These are phyloP conservation scores for Lophius piscatorius DNA, from an alignment of 2,113 vertebrate species.

Conservation along the genomic window DNA sequence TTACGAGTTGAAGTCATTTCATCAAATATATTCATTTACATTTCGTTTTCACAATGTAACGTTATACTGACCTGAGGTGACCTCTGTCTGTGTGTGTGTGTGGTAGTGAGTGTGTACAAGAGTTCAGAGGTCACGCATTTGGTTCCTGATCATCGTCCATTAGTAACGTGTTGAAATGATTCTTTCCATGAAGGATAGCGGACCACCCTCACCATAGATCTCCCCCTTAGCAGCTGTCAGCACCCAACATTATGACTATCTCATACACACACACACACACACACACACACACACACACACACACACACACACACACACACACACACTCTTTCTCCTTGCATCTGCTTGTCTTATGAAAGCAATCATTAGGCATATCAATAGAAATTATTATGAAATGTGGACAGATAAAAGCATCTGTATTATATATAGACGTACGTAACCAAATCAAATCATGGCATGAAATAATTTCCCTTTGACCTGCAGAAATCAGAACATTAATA, in stretches of 20 bases:
- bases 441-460: not conserved
- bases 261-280: conserved; percentile 7
- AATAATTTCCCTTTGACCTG: not conserved
- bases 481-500: conserved; percentile 13
- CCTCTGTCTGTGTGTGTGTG: conserved; percentile 19
- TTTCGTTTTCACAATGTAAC: too few species aligned
- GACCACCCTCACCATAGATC: conserved; percentile 38
- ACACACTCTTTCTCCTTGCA: conserved; percentile 5
- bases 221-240: conserved; percentile 52
- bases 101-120: not conserved
- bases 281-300: not conserved
- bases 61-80: conserved; percentile 50
- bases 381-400: conserved; percentile 4
- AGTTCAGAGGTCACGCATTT: conserved; percentile 21
- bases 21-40: too few species aligned
- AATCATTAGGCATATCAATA: conserved; percentile 19
- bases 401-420: not conserved
- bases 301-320: not conserved
- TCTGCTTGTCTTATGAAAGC: conserved; percentile 14
- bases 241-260: conserved; percentile 33
- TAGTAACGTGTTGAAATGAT: conserved; percentile 60
- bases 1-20: too few species aligned
- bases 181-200: conserved; percentile 48
- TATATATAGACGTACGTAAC: too few species aligned
- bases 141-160: conserved; percentile 50